A percentile compares a stretch with the other conserved stretches of the same genome.
These are phyloP conservation scores for Lethenteron reissneri DNA, from an alignment of 2,113 vertebrate species.

Conservation along the genomic window DNA sequence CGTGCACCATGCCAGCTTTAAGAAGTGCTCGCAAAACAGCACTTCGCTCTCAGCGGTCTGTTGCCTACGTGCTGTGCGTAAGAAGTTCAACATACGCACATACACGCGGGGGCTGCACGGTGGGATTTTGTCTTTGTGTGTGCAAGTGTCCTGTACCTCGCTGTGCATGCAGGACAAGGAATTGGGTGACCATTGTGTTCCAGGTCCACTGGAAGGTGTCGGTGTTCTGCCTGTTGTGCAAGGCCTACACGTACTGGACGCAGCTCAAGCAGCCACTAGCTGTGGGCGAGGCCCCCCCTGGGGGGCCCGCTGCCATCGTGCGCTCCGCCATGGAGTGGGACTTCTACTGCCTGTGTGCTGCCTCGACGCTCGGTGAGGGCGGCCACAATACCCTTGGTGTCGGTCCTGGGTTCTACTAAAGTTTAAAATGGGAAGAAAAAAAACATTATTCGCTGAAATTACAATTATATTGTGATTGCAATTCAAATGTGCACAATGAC, in stretches of 20 bases:
- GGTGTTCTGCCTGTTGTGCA: slow-evolving; percentile 74
- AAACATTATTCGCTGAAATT: too few relatives aligned
- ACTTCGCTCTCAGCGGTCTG: too few relatives aligned
- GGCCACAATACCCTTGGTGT: too few relatives aligned
- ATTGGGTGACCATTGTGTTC: slow-evolving; percentile 11
- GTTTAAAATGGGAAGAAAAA: too few relatives aligned
- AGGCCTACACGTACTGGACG: slow-evolving; percentile 78
- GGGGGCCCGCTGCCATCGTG: slow-evolving; percentile 67
- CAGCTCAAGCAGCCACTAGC: slow-evolving; percentile 25
- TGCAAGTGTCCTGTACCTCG: too few relatives aligned
- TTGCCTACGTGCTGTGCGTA: too few relatives aligned
- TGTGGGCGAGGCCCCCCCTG: slow-evolving; percentile 15
- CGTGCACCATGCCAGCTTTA: not conserved
- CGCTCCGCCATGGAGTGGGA: slow-evolving; percentile 93
- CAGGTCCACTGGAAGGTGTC: slow-evolving; percentile 88
- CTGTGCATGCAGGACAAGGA: not conserved
- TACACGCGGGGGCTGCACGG: too few relatives aligned
- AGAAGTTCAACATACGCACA: too few relatives aligned
- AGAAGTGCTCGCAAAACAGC: not conserved
- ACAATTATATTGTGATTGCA: too few relatives aligned
- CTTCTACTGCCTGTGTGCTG: slow-evolving; percentile 69
- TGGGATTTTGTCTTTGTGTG: too few relatives aligned
- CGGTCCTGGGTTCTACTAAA: too few relatives aligned
- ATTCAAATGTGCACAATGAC: too few relatives aligned
- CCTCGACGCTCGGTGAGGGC: slow-evolving; percentile 53